Evolutionary conservation across 2,113 vertebrate species (phyloP), one percentile per base, ranked within the genome.

Genomic region (Thamnophis sirtalis): DNA sequence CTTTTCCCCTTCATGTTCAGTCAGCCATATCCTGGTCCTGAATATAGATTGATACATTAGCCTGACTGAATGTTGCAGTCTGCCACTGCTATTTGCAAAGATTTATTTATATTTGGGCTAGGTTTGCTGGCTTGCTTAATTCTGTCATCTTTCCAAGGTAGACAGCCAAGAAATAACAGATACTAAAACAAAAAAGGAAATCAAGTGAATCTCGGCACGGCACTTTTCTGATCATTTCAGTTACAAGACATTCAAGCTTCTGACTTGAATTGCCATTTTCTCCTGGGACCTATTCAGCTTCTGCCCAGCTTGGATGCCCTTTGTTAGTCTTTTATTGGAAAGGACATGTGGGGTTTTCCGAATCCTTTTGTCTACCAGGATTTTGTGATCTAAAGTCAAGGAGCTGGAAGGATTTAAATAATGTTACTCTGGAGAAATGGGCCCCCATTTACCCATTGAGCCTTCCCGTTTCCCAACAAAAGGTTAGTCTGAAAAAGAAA

Each of bases 21-120:
- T 86, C 89, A 93, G 50, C 84, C 89, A 55, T 58, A 68, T 73
- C 84, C 84, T 88, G 33, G 85, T n/a, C 53, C 60, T 90, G 92
- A 92, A 92, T 92, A 92, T 92, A 92, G 88, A 92, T 92, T 86
- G 92, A 38, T 68, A 87, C 89, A 88, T 93, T 90, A 90, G 88
- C 92, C 92, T 80, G 33, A 21, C 51, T 93, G 92, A 91, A 91
- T 43, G 80, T 53, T 85, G 73, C 86, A 88, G 86, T 89, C 89
- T 84, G 63, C 89, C 56, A 26, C 24, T 56, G 87, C 86, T 80
- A 43, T 84, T 90, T 90, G 88, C 68, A 91, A 85, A 91, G 92
- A 91, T 84, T 88, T 89, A 60, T 88, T 93, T 91, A 54, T 91
- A 91, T 93, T 85, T 84, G 86, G 48, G 60, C 80, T 51, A 53